Base-by-base conservation (phyloP, 2,888 invertebrate genomes). In the Cryptus viduatorius region DNA sequence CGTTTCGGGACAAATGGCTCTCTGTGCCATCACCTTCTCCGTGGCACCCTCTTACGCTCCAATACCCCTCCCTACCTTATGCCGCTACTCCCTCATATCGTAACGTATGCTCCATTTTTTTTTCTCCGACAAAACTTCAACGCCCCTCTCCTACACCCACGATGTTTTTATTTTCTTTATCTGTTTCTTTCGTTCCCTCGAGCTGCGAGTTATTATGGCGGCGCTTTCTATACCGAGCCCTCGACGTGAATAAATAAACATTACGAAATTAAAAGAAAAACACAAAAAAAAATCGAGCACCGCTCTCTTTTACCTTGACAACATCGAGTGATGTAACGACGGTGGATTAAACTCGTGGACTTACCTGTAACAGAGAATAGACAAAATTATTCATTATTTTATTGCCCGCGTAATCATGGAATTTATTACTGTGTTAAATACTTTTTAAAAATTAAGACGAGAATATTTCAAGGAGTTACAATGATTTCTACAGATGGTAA, bases 1-100 rank as follows among this genome's bases (percentile, higher is more conserved):
- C 86, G 85, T 81, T 85, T 87, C 86, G 83, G 87, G 90, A 91
- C 91, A 91, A 90, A 90, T 91, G 88, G 90, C 87, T 24, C 78
- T 64, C 73, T 37, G 64, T 37, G 42, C 37, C 64, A 44, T 59
- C 59, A 59, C 59, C 59, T 19, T 59, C 37, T 82, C 86, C 50
- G 83, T 76, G 65, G 71, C 56, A 75, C 80, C 85, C 85, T 79
- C 68, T 67, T 53, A 64, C 79, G 85, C 85, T 83, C 86, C 79
- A 87, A 31, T 77, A 78, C 69, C 31, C 42, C 80, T 56, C 44
- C 64, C 85, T 84, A 71, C 69, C 56, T 64, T 59, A 53, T 79
- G 73, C 72, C 73, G 69, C 77, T 65, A 48, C 71, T 50, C 72
- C 76, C 53, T 84, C 79, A 64, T 72, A 73, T 73, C 68, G 64